Evolutionary conservation across 2,888 invertebrate genomes (phyloP).

Genomic region (Cylindroiulus punctatus): DNA sequence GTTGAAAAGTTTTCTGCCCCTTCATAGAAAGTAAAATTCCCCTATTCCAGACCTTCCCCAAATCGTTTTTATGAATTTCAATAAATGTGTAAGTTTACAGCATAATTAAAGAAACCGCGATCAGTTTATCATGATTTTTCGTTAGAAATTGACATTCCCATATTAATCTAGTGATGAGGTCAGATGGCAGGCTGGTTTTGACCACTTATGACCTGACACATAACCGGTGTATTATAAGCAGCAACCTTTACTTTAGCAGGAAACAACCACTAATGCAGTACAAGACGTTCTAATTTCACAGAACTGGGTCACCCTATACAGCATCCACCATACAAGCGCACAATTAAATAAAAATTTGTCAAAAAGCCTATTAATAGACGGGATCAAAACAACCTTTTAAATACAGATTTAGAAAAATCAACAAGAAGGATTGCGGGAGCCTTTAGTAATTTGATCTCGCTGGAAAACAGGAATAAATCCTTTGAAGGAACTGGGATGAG

Average conservation of each 20-base stretch:
- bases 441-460: conserved; percentile 35
- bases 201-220: too few relatives aligned
- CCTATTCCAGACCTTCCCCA: not conserved
- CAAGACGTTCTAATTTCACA: not conserved
- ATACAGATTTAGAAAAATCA: not conserved
- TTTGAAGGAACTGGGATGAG: not conserved
- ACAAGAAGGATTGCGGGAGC: not conserved
- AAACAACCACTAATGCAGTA: too few relatives aligned
- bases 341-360: not conserved
- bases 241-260: too few relatives aligned
- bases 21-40: not conserved
- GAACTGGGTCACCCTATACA: not conserved
- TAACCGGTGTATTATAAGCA: too few relatives aligned
- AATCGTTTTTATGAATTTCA: not conserved
- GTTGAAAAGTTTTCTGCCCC: conserved; percentile 13
- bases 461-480: conserved; percentile 33
- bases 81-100: too few relatives aligned
- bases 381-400: not conserved
- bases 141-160: too few relatives aligned
- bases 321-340: not conserved
- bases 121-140: too few relatives aligned
- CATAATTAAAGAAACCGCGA: too few relatives aligned
- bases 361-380: not conserved
- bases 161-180: too few relatives aligned
- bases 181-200: too few relatives aligned